These are phyloP conservation scores for Coelopa pilipes DNA, from an alignment of 2,888 invertebrate species.

Conservation along the genomic window DNA sequence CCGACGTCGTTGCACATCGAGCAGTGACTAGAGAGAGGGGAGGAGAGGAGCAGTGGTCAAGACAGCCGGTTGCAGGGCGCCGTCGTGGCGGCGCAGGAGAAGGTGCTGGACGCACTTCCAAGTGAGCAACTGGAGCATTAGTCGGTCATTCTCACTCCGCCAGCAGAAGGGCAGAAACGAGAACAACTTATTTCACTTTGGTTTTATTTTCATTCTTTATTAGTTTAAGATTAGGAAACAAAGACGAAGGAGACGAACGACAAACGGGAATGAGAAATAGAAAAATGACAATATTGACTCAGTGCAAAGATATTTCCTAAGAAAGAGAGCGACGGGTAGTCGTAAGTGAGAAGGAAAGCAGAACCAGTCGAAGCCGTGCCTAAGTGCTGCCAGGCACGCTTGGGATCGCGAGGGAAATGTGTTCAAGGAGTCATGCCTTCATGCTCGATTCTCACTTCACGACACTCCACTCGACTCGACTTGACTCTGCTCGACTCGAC, in stretches of 20 bases:
- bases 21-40: no score
- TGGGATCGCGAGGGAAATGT: neutral
- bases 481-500: no score
- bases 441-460: constrained; percentile 8
- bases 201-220: constrained; percentile 10
- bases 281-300: constrained; percentile 11
- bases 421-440: neutral
- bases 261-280: neutral
- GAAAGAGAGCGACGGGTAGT: neutral
- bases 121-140: constrained; percentile 34
- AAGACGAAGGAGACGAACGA: neutral
- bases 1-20: constrained; percentile 7
- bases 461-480: no score
- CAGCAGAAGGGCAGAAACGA: neutral
- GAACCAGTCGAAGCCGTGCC: neutral
- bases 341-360: neutral
- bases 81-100: neutral
- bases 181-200: constrained; percentile 4
- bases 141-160: constrained; percentile 17
- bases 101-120: neutral
- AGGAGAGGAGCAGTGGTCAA: neutral
- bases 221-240: constrained; percentile 15
- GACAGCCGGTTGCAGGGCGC: neutral
- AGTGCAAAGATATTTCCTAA: neutral
- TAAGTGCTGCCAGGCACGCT: neutral